Base-by-base conservation (phyloP, 1,140 invertebrate genomes). In the Macrostomum lignano region DNA sequence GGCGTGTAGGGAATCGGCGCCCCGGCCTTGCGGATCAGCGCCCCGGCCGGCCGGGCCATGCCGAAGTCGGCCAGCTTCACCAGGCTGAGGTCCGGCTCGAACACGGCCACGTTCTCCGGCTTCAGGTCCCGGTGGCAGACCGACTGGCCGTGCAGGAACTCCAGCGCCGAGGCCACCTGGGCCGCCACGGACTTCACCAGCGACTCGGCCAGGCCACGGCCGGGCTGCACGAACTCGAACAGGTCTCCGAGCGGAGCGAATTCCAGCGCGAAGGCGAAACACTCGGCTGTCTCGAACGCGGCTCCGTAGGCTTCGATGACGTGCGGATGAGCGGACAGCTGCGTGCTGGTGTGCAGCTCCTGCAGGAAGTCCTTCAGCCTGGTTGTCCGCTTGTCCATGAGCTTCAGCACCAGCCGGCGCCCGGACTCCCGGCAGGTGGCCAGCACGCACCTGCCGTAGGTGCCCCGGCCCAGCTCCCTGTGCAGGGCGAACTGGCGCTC, bases 271-370 rank as follows among this genome's bases (percentile, higher is more conserved):
- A 55, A 51, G 3, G 47, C 46, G 45, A 40, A 56, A 7, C 38
- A 46, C 36, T 40, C 43, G n/a, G 41, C 36, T 3, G 48, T 52
- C 36, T 58, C 48, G 40, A 50, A 56, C 15, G 51, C 49, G n/a
- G 51, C 53, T 39, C 61, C 58, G 40, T 56, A 61, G 7, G 55
- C 58, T 40, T 59, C 55, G 5, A 65, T 46, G 24, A 66, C 59
- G 35, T 57, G 55, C 42, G 67, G 68, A 51, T 84, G 77, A 1
- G 73, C 70, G 5, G 73, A 73, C 43, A 86, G 65, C 57, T 77
- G 74, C 41, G 81, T 66, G 31, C 74, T 73, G 49, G 78, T 79
- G 57, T 79, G 73, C 50, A 81, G 78, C 60, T 86, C 78, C 33
- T 75, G 64, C 53, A 75, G 75, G 55, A 82, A 84, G 48, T 82